These are phyloP conservation scores for Eunapius fragilis DNA, from an alignment of 37 sponge, comb jelly and placozoan species.

Conservation along the genomic window DNA sequence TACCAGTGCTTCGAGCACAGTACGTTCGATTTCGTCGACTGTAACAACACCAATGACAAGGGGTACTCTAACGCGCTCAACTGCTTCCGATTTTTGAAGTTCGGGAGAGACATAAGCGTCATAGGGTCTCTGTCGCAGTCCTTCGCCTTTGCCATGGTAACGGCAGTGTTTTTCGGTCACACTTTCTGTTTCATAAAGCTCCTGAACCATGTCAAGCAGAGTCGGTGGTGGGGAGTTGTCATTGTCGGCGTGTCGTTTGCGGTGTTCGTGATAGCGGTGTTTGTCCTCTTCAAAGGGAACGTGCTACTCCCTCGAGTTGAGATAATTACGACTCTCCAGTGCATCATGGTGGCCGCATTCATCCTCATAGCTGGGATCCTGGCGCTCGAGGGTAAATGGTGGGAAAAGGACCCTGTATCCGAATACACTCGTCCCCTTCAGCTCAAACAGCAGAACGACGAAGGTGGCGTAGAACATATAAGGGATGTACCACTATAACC, in stretches of 20 bases:
- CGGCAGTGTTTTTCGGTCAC: slow-evolving; percentile 15
- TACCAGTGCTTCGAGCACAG: slow-evolving; percentile 40
- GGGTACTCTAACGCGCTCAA: slow-evolving; percentile 1
- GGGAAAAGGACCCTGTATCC: slow-evolving; percentile 2
- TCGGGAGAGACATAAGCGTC: slow-evolving; percentile 49
- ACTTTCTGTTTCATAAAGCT: slow-evolving; percentile 38
- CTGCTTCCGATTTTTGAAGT: slow-evolving; percentile 59
- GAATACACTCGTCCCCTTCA: neutral
- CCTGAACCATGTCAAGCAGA: slow-evolving; percentile 32
- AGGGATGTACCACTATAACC: neutral
- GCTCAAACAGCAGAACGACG: neutral
- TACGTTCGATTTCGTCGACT: slow-evolving; percentile 31
- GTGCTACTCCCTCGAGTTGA: neutral
- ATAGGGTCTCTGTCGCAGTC: slow-evolving; percentile 33
- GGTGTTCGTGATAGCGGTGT: neutral
- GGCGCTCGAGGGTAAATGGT: slow-evolving; percentile 25
- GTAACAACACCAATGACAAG: neutral
- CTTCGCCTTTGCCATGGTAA: slow-evolving; percentile 57
- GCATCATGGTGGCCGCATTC: slow-evolving; percentile 13
- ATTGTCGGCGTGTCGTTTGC: slow-evolving; percentile 2
- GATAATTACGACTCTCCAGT: slow-evolving; percentile 13
- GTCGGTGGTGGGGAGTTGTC: slow-evolving; percentile 37
- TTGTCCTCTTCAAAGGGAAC: neutral
- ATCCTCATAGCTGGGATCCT: slow-evolving; percentile 31
- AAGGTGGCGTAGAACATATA: neutral